phyloP scores from a whole-genome alignment of 2,797 vertebrate species.

The Sylvia borin region DNA sequence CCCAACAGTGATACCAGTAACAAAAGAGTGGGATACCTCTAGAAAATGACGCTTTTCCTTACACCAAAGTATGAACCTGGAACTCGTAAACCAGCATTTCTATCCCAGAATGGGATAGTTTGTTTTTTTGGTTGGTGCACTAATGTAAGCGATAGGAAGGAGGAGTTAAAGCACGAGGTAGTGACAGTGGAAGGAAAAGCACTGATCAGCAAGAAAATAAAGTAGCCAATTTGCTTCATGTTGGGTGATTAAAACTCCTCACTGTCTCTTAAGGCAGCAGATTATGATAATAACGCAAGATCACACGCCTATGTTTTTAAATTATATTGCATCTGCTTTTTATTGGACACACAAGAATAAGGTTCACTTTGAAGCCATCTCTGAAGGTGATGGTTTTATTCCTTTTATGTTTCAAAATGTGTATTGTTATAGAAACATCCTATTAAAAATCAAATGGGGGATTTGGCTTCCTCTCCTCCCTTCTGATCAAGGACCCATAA shows the following conservation, averaged over 20 bases:
- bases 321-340: background rate
- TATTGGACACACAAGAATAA: background rate
- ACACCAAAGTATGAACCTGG: background rate
- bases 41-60: background rate
- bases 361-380: background rate
- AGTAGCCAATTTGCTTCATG: background rate
- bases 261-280: background rate
- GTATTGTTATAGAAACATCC: background rate
- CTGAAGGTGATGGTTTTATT: background rate
- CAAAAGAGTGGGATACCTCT: background rate
- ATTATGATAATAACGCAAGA: background rate
- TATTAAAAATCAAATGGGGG: background rate
- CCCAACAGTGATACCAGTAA: background rate
- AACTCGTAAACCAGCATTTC: background rate
- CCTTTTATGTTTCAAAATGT: background rate
- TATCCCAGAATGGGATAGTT: background rate
- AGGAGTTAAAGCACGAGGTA: background rate
- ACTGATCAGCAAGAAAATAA: background rate
- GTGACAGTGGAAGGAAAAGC: background rate
- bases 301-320: background rate
- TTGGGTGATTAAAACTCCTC: background rate
- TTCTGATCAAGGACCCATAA: background rate
- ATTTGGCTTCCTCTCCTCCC: background rate
- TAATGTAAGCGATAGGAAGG: background rate
- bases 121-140: background rate